Conservation (phyloP, 1,140 invertebrate species). For the Amyelois transitella region DNA sequence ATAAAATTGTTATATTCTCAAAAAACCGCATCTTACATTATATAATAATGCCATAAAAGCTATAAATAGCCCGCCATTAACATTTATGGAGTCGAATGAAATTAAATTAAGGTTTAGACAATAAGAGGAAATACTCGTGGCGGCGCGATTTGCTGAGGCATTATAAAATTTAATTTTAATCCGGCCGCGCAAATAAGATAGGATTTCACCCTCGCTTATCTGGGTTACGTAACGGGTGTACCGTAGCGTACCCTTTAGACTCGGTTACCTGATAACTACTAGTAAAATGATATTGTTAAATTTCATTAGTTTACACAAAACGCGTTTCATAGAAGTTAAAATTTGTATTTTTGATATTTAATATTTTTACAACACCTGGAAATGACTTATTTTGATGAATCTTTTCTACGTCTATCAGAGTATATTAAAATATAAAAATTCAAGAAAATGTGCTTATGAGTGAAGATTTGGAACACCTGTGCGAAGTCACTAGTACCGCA, state of each 20-base stretch:
- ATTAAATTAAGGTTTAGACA: conserved; percentile 59
- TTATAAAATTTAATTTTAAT: conserved; percentile 72
- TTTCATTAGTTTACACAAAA: not conserved
- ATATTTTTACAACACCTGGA: no score
- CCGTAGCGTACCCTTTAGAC: conserved; percentile 22
- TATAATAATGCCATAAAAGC: not conserved
- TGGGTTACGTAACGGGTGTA: conserved; percentile 41
- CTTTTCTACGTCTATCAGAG: no score
- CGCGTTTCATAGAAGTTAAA: no score
- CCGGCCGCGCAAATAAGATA: conserved; percentile 63
- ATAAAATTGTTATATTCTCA: no score
- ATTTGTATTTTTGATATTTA: no score
- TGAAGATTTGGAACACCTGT: no score
- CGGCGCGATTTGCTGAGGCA: conserved; percentile 44
- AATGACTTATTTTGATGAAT: no score
- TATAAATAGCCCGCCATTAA: conserved; percentile 21
- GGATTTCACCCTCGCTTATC: conserved; percentile 64
- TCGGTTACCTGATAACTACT: conserved; percentile 22
- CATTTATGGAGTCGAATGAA: conserved; percentile 39
- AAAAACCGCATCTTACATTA: no score
- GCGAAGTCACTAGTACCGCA: no score
- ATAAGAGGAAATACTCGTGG: conserved; percentile 32
- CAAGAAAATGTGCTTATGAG: no score
- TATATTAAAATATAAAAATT: no score
- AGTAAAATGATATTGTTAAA: not conserved